Percentiles rank a stretch among this genome's conserved stretches.
phyloP scores from a whole-genome alignment of 2,797 vertebrate species.

The Xerus rutilus region DNA sequence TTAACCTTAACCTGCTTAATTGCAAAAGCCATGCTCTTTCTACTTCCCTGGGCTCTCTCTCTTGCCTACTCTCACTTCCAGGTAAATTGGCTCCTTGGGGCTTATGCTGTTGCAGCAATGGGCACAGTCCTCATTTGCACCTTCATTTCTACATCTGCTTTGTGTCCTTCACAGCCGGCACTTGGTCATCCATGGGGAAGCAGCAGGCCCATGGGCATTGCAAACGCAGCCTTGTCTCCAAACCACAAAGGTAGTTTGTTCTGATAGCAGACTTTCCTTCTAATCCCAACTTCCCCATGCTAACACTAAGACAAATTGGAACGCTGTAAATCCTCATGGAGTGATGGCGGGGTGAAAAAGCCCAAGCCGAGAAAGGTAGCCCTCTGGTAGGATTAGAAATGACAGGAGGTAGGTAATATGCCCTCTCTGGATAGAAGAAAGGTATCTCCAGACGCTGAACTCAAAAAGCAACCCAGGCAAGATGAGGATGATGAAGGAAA shows the following conservation, averaged over 20 bases:
- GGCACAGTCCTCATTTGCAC: background rate
- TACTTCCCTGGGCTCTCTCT: background rate
- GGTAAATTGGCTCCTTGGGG: background rate
- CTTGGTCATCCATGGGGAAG: background rate
- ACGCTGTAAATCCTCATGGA: background rate
- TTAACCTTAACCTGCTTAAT: background rate
- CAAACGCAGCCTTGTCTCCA: background rate
- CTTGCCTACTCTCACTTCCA: background rate
- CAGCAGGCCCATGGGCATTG: background rate
- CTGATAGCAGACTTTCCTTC: background rate
- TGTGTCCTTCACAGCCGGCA: background rate
- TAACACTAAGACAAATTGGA: slow-evolving; percentile 10
- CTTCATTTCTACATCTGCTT: background rate
- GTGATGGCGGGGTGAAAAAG: background rate
- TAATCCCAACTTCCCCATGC: background rate
- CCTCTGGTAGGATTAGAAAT: background rate
- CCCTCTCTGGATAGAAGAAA: background rate
- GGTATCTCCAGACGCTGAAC: background rate
- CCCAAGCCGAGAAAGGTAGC: background rate
- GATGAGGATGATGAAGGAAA: background rate
- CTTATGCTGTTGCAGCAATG: background rate
- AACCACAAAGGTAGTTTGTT: background rate
- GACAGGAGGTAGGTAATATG: background rate
- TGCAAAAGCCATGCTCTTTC: background rate
- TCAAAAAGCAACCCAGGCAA: background rate